These are phyloP conservation scores for Caradrina kadenii DNA, from an alignment of 2,888 invertebrate genomes.

Conservation along the genomic window DNA sequence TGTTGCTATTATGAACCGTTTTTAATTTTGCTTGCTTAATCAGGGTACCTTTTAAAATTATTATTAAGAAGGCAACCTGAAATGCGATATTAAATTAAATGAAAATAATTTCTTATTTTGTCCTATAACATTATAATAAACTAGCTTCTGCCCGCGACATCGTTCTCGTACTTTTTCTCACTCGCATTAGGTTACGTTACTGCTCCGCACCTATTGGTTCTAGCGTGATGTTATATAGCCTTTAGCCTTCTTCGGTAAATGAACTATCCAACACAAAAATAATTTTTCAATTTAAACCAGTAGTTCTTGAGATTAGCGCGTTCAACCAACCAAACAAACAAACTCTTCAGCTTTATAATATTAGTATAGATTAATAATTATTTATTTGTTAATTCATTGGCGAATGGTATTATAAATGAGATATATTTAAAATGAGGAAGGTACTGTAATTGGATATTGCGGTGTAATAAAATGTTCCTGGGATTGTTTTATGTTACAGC, in stretches of 20 bases:
- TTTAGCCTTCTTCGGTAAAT: too few relatives aligned
- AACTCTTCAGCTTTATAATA: too few relatives aligned
- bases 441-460: not conserved
- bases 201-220: too few relatives aligned
- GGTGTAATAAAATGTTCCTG: not conserved
- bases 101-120: not conserved
- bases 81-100: slow-evolving; percentile 33
- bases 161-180: too few relatives aligned
- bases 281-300: too few relatives aligned
- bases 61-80: slow-evolving; percentile 6
- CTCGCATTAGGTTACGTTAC: too few relatives aligned
- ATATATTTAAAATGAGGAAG: not conserved
- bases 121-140: not conserved
- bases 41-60: slow-evolving; percentile 13
- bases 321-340: too few relatives aligned
- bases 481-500: not conserved
- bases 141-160: too few relatives aligned
- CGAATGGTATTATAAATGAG: not conserved
- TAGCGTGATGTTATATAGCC: too few relatives aligned
- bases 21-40: slow-evolving; percentile 54
- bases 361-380: not conserved
- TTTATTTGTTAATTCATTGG: slow-evolving; percentile 9
- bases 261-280: too few relatives aligned
- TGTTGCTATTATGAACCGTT: slow-evolving; percentile 37
- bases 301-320: too few relatives aligned